These are phyloP conservation scores for Eupithecia dodoneata DNA, from an alignment of 2,888 invertebrate genomes.

Conservation along the genomic window DNA sequence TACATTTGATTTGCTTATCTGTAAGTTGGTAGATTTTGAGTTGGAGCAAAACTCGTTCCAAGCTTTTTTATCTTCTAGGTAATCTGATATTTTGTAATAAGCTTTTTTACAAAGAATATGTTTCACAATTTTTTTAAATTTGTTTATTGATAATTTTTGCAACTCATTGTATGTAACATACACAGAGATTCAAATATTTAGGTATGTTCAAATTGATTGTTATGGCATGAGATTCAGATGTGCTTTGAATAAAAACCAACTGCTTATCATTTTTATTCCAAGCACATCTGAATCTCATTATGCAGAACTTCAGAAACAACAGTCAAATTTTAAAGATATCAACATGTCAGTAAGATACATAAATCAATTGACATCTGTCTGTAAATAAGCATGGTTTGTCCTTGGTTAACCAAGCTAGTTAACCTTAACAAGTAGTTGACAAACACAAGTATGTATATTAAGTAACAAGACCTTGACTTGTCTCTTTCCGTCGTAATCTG, in stretches of 20 bases:
- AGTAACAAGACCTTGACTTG: conserved; percentile 44
- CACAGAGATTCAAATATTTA: not conserved
- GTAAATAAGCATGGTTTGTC: conserved; percentile 34
- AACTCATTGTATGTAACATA: too few species aligned
- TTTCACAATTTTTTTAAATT: too few species aligned
- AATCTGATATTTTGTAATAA: too few species aligned
- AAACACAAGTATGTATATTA: conserved; percentile 46
- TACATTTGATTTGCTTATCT: too few species aligned
- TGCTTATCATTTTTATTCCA: not conserved
- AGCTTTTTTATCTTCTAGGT: too few species aligned
- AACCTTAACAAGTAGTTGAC: conserved; percentile 48
- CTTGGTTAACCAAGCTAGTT: conserved; percentile 47
- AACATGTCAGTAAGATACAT: not conserved
- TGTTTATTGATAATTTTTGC: too few species aligned
- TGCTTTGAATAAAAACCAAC: too few species aligned
- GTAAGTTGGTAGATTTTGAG: too few species aligned
- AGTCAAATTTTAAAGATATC: not conserved
- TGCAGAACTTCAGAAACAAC: not conserved
- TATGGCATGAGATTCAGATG: not conserved
- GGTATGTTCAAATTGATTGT: not conserved
- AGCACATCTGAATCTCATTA: not conserved
- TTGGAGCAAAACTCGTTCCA: too few species aligned
- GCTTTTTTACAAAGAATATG: too few species aligned
- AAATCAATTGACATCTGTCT: conserved; percentile 11
- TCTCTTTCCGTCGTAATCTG: conserved; percentile 23